Percentiles rank a stretch among this genome's conserved stretches.
Evolutionary conservation across 1,140 invertebrate species (phyloP).

Genomic region (Leucophenga varia): DNA sequence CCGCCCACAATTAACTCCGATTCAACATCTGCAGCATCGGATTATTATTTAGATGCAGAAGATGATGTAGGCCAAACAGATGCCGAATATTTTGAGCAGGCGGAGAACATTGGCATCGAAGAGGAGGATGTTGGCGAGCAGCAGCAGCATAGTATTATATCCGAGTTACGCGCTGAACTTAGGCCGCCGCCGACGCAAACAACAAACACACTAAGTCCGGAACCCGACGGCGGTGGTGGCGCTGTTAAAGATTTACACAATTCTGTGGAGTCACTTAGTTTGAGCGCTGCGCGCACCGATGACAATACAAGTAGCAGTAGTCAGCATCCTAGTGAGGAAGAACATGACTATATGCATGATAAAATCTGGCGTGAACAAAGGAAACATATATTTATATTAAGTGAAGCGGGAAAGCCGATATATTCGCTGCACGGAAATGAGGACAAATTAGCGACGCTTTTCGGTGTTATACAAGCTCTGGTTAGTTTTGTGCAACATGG

Average conservation of each 20-base stretch:
- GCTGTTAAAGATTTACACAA: conserved; percentile 22
- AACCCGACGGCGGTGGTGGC: conserved; percentile 11
- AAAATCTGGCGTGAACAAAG: conserved; percentile 76
- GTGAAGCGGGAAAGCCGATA: conserved; percentile 93
- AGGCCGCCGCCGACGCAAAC: conserved; percentile 2
- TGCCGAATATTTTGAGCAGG: conserved; percentile 20
- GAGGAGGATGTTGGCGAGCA: conserved; percentile 33
- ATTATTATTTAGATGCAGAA: conserved; percentile 43
- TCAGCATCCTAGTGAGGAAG: conserved; percentile 30
- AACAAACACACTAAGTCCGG: conserved; percentile 25
- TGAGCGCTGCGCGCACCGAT: conserved; percentile 39
- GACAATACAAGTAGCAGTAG: conserved; percentile 29
- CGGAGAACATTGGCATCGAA: conserved; percentile 6
- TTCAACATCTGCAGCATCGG: conserved; percentile 29
- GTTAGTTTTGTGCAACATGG: conserved; percentile 87
- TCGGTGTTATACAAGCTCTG: conserved; percentile 93
- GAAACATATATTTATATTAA: conserved; percentile 93
- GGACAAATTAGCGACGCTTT: conserved; percentile 89
- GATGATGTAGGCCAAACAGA: conserved; percentile 15
- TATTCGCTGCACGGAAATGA: conserved; percentile 94
- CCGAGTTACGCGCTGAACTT: conserved; percentile 32
- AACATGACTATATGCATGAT: conserved; percentile 62
- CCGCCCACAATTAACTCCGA: conserved; percentile 37
- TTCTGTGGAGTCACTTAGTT: conserved; percentile 37
- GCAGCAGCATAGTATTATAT: conserved; percentile 43